phyloP scores from a whole-genome alignment of 2,797 vertebrate genomes.

The Clarias fuscus region DNA sequence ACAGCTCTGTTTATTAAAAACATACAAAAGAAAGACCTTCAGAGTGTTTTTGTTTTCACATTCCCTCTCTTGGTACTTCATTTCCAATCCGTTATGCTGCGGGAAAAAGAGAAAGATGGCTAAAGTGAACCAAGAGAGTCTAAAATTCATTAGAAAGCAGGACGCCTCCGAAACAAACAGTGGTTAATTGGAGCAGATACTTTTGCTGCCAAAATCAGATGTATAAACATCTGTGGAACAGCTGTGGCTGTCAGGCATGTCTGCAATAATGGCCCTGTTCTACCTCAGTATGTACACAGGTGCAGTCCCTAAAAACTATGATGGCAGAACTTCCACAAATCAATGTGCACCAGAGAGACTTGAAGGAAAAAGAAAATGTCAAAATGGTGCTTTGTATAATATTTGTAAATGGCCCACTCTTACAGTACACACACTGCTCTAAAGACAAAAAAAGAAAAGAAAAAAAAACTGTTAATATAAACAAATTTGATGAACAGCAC shows the following conservation, averaged over 20 bases:
- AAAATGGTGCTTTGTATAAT: neutral
- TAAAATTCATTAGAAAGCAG: constrained; percentile 18
- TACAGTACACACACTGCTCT: neutral
- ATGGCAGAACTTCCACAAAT: constrained; percentile 10
- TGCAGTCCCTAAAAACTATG: constrained; percentile 32
- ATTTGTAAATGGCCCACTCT: constrained; percentile 9
- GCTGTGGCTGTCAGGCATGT: constrained; percentile 46
- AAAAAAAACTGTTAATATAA: neutral
- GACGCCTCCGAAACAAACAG: constrained; percentile 25
- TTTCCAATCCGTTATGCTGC: neutral
- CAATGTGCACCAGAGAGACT: neutral
- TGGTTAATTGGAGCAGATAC: constrained; percentile 53
- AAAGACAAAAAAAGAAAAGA: neutral
- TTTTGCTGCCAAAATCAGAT: constrained; percentile 47
- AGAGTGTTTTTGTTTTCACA: neutral
- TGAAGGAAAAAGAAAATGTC: neutral
- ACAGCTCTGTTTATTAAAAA: constrained; percentile 28
- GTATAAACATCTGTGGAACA: constrained; percentile 56
- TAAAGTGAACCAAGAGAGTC: neutral
- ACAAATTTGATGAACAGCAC: neutral
- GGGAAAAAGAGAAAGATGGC: neutral
- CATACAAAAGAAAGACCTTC: constrained; percentile 28
- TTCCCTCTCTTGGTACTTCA: constrained; percentile 9
- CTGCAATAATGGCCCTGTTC: constrained; percentile 33
- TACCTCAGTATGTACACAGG: constrained; percentile 48